phyloP scores from a whole-genome alignment of 2,797 vertebrate species.

The Melanotaenia nigrans region DNA sequence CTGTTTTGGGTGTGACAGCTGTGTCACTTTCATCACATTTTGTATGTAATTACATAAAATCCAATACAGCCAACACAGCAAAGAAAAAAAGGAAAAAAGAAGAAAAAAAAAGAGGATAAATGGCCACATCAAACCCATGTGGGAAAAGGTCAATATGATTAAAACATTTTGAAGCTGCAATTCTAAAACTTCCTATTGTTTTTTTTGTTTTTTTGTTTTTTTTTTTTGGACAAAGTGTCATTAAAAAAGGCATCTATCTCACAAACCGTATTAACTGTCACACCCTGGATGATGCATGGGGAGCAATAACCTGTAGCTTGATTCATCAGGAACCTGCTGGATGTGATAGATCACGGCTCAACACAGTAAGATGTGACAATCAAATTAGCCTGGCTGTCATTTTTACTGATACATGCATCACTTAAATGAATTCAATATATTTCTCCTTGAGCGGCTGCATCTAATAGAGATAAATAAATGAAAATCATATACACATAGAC shows the following conservation, averaged over 20 bases:
- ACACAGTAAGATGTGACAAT: conserved; percentile 29
- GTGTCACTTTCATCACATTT: not conserved
- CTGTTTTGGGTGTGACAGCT: not conserved
- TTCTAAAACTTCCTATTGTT: conserved; percentile 23
- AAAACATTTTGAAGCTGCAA: conserved; percentile 12
- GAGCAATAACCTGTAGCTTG: conserved; percentile 66
- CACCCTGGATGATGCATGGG: conserved; percentile 58
- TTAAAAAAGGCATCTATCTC: conserved; percentile 52
- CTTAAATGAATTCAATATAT: conserved; percentile 38
- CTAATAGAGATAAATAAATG: conserved; percentile 28
- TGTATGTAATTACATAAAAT: conserved; percentile 1
- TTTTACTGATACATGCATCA: conserved; percentile 41
- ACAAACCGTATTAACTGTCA: conserved; percentile 57
- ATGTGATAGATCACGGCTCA: conserved; percentile 57
- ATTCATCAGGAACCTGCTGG: conserved; percentile 50
- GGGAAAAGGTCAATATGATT: conserved; percentile 34
- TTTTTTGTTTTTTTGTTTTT: conserved; percentile 21
- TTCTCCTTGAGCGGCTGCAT: conserved; percentile 14
- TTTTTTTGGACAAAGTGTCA: conserved; percentile 38
- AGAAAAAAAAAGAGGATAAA: not conserved
- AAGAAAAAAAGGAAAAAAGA: not conserved
- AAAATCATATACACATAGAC: not conserved
- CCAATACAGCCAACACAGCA: not conserved
- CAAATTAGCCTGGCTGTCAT: conserved; percentile 59
- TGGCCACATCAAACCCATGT: not conserved